These are phyloP conservation scores for Cosmorhoe ocellata DNA, from an alignment of 2,888 invertebrate species.

Conservation along the genomic window DNA sequence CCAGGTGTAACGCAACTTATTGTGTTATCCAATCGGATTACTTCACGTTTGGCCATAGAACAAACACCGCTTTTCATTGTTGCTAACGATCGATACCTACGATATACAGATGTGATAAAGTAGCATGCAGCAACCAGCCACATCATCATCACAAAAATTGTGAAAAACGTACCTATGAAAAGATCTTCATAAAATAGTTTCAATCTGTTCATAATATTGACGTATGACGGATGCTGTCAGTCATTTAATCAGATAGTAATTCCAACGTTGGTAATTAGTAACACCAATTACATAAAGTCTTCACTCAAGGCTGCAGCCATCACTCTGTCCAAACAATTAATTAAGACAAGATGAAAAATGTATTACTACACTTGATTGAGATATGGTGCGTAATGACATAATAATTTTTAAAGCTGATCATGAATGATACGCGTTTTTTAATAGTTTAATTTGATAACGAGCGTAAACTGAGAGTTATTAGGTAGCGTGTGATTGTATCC, in stretches of 20 bases:
- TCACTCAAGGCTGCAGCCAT: conserved; percentile 18
- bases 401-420: background rate
- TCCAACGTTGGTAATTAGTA: conserved; percentile 32
- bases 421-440: too few species aligned
- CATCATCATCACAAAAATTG: background rate
- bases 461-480: too few species aligned
- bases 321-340: conserved; percentile 31
- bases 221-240: conserved; percentile 31
- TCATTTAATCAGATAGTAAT: conserved; percentile 31
- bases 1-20: too few species aligned
- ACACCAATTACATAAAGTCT: conserved; percentile 30
- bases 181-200: background rate
- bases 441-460: too few species aligned
- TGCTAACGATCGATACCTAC: too few species aligned
- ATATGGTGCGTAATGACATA: conserved; percentile 14
- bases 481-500: too few species aligned
- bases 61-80: too few species aligned
- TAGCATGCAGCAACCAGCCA: too few species aligned
- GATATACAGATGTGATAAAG: too few species aligned
- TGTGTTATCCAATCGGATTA: too few species aligned
- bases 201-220: conserved; percentile 26
- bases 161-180: background rate
- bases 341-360: conserved; percentile 33
- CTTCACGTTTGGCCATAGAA: too few species aligned
- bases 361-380: conserved; percentile 25